Evolutionary conservation across 2,888 invertebrate genomes (phyloP), one percentile per base, ranked within the genome.

Genomic region (Ormyrus labotus): DNA sequence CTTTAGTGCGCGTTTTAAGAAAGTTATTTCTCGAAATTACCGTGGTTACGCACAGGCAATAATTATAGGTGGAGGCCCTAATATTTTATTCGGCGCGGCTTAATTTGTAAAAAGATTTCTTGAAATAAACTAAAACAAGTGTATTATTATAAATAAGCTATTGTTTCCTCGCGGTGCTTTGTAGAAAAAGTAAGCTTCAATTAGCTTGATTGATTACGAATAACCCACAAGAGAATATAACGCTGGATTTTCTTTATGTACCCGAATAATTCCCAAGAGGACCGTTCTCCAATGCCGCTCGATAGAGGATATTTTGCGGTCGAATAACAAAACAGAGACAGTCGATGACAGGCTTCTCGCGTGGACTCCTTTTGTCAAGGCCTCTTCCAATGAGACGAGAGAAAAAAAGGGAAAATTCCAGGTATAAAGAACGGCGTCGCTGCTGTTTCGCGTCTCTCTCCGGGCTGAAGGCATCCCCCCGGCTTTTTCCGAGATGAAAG

Each of bases 401-500:
- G 57, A 2, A 55, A 53, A 61, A 76, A 45, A 55, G 9, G 53
- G n/a, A 9, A 34, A 34, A 34, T 34, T 3, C 34, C 34, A 34
- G 34, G 34, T 34, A 34, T 34, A 34, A 51, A 63, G n/a, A 45
- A 5, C 11, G 34, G 19, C 9, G n/a, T 13, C 51, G 19, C 51
- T 50, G 65, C 51, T 13, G n/a, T 10, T 9, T 13, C 8, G 10
- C 55, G 51, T 34, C 34, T 34, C 34, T 34, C 34, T 34, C 19
- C 1, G 1, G 34, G 34, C 51, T 10, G 45, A 0, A 13, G 7
- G 47, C 60, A 34, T 11, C 19, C 19, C 3, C 47, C 47, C 48
- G 55, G 47, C 72, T 64, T 55, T 34, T 75, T 53, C 0, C 60
- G 19, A 76, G 61, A 76, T 76, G 68, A 76, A 76, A 61, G 53